Base-by-base conservation (phyloP, 2,888 invertebrate species). In the Dicranocentrus wangi region DNA sequence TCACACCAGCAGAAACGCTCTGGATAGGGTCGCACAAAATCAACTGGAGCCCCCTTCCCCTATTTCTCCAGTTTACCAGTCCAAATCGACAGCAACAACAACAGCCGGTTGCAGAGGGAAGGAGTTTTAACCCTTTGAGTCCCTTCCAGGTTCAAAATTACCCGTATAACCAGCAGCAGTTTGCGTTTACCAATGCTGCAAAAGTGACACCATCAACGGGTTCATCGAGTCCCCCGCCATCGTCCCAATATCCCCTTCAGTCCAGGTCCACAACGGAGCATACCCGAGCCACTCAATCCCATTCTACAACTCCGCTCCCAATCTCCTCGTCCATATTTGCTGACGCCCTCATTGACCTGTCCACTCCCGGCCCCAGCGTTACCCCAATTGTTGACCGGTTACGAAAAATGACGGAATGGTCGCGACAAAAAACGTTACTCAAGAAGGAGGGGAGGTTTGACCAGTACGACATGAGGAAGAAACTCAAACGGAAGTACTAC, bases 21-120 rank as follows among this genome's bases (percentile, higher is more conserved):
- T 78, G 78, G 78, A 23, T 78, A 2, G 78, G 78, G 3, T 71
- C 71, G 13, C 63, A 78, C 25, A 71, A 65, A 43, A 78, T 78
- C 2, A 71, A 78, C 42, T 78, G 78, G 78, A 71, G 65, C 25
- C 78, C 78, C 0, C 71, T 78, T 15, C 78, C 78, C 1, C n/a
- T 71, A 7, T 27, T 69, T 17, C 63, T 71, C 27, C 43, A 58
- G 13, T 71, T 78, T 28, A 42, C 28, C 19, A 61, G 15, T 42
- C 2, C 25, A 63, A 17, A 63, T 25, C 19, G 13, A 32, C 19
- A n/a, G n/a, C n/a, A n/a, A 7, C 47, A 77, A 25, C 61, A 70
- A 21, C 21, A 58, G 23, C 47, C 15, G 25, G 13, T 19, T 1
- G 53, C 69, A 17, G 10, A 71, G 42, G 65, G 63, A 17, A 53